phyloP scores from a whole-genome alignment of 2,797 vertebrate species.

The Hippocampus kuda region DNA sequence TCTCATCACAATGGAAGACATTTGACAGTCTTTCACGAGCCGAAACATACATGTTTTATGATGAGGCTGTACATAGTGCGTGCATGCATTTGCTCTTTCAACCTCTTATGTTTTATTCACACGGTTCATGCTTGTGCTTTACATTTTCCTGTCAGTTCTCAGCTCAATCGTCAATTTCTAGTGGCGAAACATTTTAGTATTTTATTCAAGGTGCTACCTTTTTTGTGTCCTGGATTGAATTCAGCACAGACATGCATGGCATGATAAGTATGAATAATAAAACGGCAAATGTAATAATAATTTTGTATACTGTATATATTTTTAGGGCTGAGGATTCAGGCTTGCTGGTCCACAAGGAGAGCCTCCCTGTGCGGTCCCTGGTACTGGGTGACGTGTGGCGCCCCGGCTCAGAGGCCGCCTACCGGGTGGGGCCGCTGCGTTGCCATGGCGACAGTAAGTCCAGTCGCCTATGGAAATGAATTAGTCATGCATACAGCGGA shows the following conservation, averaged over 20 bases:
- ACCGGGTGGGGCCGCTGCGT: slow-evolving; percentile 80
- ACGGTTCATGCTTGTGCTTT: slow-evolving; percentile 3
- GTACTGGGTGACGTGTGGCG: slow-evolving; percentile 82
- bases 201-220: background rate
- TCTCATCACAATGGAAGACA: background rate
- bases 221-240: background rate
- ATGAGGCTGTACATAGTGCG: background rate
- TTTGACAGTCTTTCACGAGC: background rate
- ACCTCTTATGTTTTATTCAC: slow-evolving; percentile 2
- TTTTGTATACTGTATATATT: background rate
- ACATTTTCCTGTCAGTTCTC: slow-evolving; percentile 8
- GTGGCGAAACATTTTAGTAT: background rate
- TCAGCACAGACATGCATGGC: background rate
- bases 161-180: slow-evolving; percentile 1
- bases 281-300: background rate
- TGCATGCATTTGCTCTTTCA: background rate
- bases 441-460: slow-evolving; percentile 91
- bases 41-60: background rate
- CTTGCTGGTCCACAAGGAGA: slow-evolving; percentile 82
- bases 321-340: slow-evolving; percentile 85
- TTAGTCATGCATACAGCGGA: background rate
- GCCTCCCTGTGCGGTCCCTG: slow-evolving; percentile 80
- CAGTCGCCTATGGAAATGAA: background rate
- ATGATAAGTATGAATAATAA: background rate
- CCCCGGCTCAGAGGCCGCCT: slow-evolving; percentile 80